A percentile compares a stretch with the other conserved stretches of the same genome.
phyloP scores from a whole-genome alignment of 1,140 invertebrate genomes.

The Acyrthosiphon pisum region DNA sequence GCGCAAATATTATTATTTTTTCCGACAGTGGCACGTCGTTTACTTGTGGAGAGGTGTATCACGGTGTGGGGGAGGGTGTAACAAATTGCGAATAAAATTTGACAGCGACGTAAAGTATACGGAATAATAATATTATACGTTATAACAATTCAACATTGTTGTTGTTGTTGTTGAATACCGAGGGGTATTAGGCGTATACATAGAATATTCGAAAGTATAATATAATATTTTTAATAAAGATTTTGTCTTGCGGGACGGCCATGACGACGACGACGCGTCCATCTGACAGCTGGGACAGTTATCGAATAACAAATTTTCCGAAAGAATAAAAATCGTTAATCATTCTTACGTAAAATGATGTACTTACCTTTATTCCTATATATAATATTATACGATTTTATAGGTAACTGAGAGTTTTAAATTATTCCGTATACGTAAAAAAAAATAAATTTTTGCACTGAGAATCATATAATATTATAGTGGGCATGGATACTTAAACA shows the following conservation, averaged over 20 bases:
- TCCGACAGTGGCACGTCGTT: not conserved
- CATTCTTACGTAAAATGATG: not conserved
- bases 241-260: not conserved
- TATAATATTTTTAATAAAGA: conserved; percentile 12
- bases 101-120: not conserved
- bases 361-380: not conserved
- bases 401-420: not conserved
- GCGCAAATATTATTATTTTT: not conserved
- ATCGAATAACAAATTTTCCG: not conserved
- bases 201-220: not conserved
- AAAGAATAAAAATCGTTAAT: not conserved
- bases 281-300: not conserved
- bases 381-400: not conserved
- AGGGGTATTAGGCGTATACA: not conserved
- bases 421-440: not conserved
- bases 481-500: not conserved
- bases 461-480: not conserved
- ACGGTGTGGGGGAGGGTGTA: not conserved
- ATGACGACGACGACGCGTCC: not conserved
- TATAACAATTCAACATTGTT: not conserved
- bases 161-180: not conserved
- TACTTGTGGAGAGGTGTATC: not conserved
- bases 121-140: not conserved
- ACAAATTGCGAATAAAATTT: not conserved
- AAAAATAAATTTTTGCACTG: not conserved